Conservation (phyloP, 2,797 vertebrate species). For the Semotilus atromaculatus region DNA sequence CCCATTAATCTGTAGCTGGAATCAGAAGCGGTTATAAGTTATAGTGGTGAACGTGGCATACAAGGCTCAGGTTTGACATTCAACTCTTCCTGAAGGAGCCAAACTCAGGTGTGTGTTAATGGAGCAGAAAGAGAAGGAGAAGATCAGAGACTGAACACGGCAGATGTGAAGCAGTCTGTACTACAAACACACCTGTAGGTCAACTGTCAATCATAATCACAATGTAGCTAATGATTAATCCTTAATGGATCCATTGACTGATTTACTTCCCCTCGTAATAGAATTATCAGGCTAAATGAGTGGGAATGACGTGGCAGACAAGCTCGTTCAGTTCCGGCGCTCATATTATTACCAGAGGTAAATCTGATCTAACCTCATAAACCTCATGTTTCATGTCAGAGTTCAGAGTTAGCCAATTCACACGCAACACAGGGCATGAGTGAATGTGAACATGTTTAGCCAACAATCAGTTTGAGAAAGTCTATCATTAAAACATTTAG, state of each 20-base stretch:
- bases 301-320: not conserved
- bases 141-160: not conserved
- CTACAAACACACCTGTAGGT: not conserved
- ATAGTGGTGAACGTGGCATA: too few relatives aligned
- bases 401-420: not conserved
- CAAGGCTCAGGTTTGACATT: too few relatives aligned
- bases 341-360: not conserved
- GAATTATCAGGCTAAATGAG: not conserved
- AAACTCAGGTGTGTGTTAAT: not conserved
- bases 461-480: not conserved
- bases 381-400: not conserved
- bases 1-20: too few relatives aligned
- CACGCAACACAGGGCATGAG: not conserved
- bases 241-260: not conserved
- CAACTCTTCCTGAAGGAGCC: too few relatives aligned
- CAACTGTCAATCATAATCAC: not conserved
- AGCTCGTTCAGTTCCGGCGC: not conserved
- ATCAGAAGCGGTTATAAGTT: too few relatives aligned
- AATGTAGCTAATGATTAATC: not conserved
- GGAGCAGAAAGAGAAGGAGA: not conserved
- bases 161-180: not conserved
- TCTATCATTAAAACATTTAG: not conserved
- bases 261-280: not conserved
- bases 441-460: not conserved
- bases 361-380: not conserved